A percentile compares a stretch with the other conserved stretches of the same genome.
Evolutionary conservation across 2,113 vertebrate species (phyloP).

Genomic region (Tricholaema leucomelas): DNA sequence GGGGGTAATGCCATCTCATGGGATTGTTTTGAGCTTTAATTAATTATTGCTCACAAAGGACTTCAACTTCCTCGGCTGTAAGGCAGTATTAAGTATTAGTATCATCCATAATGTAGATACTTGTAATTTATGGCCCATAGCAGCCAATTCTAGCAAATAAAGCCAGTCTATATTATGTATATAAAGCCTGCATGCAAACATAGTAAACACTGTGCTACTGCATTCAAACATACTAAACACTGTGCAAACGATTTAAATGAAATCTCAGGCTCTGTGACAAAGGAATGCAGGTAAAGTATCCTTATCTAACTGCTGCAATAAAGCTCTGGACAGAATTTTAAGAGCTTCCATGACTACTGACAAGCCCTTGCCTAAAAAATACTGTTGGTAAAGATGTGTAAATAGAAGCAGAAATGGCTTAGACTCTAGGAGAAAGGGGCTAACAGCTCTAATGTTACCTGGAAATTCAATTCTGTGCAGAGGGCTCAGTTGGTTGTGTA

Average conservation of each 20-base stretch:
- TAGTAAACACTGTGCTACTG: not conserved
- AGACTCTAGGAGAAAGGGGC: not conserved
- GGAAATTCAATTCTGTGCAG: not conserved
- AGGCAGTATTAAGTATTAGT: not conserved
- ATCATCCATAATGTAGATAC: not conserved
- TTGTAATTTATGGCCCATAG: not conserved
- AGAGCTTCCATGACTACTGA: not conserved
- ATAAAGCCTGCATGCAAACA: not conserved
- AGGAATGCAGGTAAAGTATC: not conserved
- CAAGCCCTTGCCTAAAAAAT: not conserved
- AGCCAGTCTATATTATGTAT: not conserved
- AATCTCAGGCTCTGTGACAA: not conserved
- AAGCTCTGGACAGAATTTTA: not conserved
- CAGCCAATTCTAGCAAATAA: not conserved
- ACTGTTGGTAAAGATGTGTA: not conserved
- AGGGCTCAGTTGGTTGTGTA: not conserved
- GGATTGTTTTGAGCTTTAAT: conserved; percentile 26
- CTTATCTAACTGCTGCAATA: not conserved
- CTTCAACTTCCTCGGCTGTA: not conserved
- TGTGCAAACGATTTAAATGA: not conserved
- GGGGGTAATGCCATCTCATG: not conserved
- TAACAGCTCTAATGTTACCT: not conserved
- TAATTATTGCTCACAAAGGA: conserved; percentile 7
- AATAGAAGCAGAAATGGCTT: not conserved
- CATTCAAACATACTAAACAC: not conserved